Evolutionary conservation across 2,888 invertebrate genomes (phyloP), one percentile per base, ranked within the genome.

Genomic region (Dioctria linearis): DNA sequence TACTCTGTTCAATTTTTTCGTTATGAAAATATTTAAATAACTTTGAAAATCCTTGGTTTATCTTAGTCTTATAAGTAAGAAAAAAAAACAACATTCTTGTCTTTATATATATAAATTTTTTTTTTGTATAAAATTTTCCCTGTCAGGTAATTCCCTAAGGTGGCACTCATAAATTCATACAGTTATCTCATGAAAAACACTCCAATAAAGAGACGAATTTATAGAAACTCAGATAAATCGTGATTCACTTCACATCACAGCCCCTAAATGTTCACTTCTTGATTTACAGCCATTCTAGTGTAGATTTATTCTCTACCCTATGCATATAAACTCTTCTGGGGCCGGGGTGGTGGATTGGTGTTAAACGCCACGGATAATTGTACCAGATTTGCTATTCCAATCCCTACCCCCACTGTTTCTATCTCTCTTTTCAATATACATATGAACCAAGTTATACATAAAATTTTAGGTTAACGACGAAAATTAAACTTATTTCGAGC

Each of bases 381-480:
- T 25, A 25, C 25, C 11, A 54, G 11, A 54, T 54, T 8, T 3
- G 54, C 54, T 54, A 8, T 54, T 11, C n/a, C 54, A 6, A n/a
- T n/a, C 46, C 1, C 46, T 2, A 1, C 25, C 8, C 54, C 54
- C 54, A 54, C 8, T 54, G 25, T 25, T 25, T 11, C 54, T 4
- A 0, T n/a, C 46, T 6, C 2, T 46, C 46, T 25, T 2, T n/a
- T n/a, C 54, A 54, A 6, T 54, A 8, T 11, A 54, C 6, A 25
- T 54, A 54, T 54, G 54, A 54, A 54, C 6, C 6, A 54, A n/a
- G 54, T 54, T 25, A 25, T 25, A 25, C 25, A 54, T 54, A 54
- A 54, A 54, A 61, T 61, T 61, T n/a, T 61, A 11, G 61, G 61
- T 61, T 61, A 61, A 61, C 61, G 61, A 61, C 61, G 37, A 61